Evolutionary conservation across 2,113 vertebrate genomes (phyloP).

Genomic region (Sigmodon hispidus): DNA sequence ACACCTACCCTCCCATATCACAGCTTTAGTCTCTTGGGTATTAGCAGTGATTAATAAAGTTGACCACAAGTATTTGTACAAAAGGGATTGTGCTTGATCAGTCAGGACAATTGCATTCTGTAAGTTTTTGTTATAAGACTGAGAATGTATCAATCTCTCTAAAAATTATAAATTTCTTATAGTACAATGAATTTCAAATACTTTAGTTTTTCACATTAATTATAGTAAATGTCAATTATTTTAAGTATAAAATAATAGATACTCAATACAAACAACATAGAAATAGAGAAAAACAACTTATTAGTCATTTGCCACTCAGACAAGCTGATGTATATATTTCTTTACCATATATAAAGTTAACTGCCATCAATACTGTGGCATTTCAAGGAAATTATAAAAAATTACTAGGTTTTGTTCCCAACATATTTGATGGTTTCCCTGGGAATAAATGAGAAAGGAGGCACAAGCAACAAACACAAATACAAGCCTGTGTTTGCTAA

Average conservation of each 20-base stretch:
- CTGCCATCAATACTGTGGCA: background rate
- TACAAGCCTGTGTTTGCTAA: background rate
- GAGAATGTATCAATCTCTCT: background rate
- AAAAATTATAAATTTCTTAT: slow-evolving; percentile 8
- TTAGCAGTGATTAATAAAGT: background rate
- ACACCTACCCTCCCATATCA: background rate
- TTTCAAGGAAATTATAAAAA: background rate
- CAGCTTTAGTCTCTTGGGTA: background rate
- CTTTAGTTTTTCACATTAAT: background rate
- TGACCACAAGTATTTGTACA: background rate
- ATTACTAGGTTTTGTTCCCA: background rate
- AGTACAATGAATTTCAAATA: background rate
- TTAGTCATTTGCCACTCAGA: background rate
- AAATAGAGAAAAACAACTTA: slow-evolving; percentile 1
- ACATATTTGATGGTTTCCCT: background rate
- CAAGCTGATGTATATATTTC: background rate
- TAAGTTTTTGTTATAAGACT: background rate
- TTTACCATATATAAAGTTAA: background rate
- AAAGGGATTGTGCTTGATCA: background rate
- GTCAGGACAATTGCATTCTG: background rate
- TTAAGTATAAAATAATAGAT: slow-evolving; percentile 5
- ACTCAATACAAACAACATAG: background rate
- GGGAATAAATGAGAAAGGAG: background rate
- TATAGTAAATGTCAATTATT: background rate
- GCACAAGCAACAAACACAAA: background rate